A percentile compares a stretch with the other conserved stretches of the same genome.
Conservation (phyloP, 2,888 invertebrate genomes). For the Perizoma affinitatum region DNA sequence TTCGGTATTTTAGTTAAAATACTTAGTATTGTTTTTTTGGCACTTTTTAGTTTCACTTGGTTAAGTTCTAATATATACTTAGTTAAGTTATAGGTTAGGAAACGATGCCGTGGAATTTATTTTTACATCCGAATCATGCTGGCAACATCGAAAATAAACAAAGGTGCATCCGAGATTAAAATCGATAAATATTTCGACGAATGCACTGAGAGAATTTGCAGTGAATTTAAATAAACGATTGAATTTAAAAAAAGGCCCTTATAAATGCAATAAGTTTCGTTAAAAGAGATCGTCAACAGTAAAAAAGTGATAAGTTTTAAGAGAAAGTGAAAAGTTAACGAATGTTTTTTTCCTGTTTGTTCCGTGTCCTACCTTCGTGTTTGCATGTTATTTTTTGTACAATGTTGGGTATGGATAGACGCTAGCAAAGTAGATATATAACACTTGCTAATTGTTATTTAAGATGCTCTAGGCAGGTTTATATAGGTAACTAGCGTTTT, state of each 20-base stretch:
- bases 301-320: conserved; percentile 21
- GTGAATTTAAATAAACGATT: background rate
- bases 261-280: background rate
- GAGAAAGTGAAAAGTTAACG: conserved; percentile 30
- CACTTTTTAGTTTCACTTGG: too few relatives aligned
- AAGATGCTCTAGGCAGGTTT: background rate
- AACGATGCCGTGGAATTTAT: conserved; percentile 20
- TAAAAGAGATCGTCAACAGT: background rate
- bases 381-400: conserved; percentile 21
- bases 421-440: background rate
- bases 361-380: conserved; percentile 7
- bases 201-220: conserved; percentile 2
- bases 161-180: conserved; percentile 8
- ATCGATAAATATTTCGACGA: conserved; percentile 11
- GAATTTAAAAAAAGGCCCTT: background rate
- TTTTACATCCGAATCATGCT: conserved; percentile 30
- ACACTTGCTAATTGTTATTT: conserved; percentile 20
- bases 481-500: too few relatives aligned
- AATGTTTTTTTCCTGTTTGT: conserved; percentile 24
- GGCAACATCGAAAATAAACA: conserved; percentile 25
- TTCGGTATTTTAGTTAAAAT: too few relatives aligned
- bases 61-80: too few relatives aligned
- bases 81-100: background rate
- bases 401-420: conserved; percentile 14
- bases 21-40: too few relatives aligned